Percentiles rank a stretch among this genome's conserved stretches.
Evolutionary conservation across 2,888 invertebrate genomes (phyloP).

Genomic region (Cephus spinipes): DNA sequence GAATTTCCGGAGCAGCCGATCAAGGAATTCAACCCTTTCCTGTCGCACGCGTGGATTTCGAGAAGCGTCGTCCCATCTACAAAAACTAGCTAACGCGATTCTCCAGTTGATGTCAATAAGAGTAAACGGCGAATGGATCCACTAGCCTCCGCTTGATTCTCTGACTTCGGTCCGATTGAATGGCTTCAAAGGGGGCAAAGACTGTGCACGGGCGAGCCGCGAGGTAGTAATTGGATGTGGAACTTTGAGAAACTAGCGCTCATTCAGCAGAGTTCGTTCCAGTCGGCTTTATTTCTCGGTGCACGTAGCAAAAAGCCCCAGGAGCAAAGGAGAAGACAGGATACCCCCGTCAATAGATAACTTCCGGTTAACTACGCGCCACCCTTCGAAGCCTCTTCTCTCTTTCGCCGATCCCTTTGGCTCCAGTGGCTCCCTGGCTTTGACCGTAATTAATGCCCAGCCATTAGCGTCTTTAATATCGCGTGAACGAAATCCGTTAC

Average conservation of each 20-base stretch:
- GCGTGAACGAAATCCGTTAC: constrained; percentile 42
- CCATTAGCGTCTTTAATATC: constrained; percentile 42
- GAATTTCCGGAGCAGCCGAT: too few species aligned
- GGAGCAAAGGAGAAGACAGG: not conserved
- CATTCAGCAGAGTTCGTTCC: not conserved
- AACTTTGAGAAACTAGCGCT: not conserved
- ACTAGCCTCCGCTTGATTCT: not conserved
- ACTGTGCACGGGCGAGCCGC: not conserved
- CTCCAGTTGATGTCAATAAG: not conserved
- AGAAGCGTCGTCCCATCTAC: not conserved
- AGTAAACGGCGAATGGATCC: not conserved
- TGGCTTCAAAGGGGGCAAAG: not conserved
- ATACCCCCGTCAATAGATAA: not conserved
- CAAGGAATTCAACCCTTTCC: too few species aligned
- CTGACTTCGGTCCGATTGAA: not conserved
- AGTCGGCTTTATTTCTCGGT: not conserved
- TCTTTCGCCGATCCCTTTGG: constrained; percentile 5
- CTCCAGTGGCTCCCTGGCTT: not conserved
- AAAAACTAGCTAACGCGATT: not conserved
- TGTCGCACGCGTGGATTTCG: not conserved
- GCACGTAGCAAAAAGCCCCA: not conserved
- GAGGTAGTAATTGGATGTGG: not conserved
- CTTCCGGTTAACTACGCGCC: constrained; percentile 1
- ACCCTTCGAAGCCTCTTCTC: constrained; percentile 2
- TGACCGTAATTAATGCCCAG: constrained; percentile 37